phyloP scores from a whole-genome alignment of 2,113 vertebrate species.

The Hippoglossus stenolepis region DNA sequence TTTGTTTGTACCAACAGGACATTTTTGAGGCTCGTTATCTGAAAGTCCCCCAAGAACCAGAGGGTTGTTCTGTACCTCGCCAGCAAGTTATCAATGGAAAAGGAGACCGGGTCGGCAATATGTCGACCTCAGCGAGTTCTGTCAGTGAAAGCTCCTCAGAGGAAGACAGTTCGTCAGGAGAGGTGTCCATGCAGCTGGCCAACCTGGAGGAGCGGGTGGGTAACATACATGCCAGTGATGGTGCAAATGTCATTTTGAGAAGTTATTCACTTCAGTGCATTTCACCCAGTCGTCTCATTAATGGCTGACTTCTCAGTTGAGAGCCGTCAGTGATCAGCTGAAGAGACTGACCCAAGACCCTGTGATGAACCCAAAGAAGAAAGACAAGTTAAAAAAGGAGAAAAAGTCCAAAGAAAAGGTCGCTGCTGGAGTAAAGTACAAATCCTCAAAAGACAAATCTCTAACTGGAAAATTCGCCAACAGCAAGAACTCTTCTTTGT shows the following conservation, averaged over 20 bases:
- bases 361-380: constrained; percentile 83
- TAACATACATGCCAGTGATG: not conserved
- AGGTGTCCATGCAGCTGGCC: constrained; percentile 68
- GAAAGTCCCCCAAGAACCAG: constrained; percentile 85
- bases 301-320: constrained; percentile 80
- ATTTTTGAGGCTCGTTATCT: constrained; percentile 91
- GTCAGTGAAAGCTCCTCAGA: constrained; percentile 80
- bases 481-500: constrained; percentile 80
- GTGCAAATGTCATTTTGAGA: constrained; percentile 3
- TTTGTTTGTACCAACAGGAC: constrained; percentile 79
- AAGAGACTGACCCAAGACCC: constrained; percentile 82
- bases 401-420: constrained; percentile 71
- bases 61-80: constrained; percentile 20
- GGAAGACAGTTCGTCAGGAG: constrained; percentile 79
- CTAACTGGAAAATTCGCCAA: constrained; percentile 69
- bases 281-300: constrained; percentile 9
- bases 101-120: constrained; percentile 34
- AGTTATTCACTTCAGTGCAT: not conserved
- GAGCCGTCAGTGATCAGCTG: constrained; percentile 86
- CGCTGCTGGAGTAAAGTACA: constrained; percentile 63
- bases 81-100: constrained; percentile 24
- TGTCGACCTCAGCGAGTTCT: constrained; percentile 75
- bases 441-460: constrained; percentile 60
- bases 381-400: constrained; percentile 79
- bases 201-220: constrained; percentile 87